Conservation (phyloP, 1,140 invertebrate genomes). For the Laupala kohalensis region DNA sequence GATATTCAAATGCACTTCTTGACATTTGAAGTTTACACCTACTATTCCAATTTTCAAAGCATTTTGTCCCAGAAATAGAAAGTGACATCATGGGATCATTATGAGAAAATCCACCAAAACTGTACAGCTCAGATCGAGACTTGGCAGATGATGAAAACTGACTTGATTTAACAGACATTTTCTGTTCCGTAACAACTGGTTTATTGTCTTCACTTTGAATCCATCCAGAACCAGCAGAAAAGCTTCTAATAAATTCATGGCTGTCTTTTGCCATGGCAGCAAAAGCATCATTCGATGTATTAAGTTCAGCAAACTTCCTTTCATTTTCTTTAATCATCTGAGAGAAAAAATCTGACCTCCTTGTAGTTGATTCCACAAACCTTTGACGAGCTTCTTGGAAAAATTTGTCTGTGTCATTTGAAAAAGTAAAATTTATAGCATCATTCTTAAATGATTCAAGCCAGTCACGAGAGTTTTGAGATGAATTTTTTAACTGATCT, state of each 20-base stretch:
- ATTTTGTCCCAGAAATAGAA: background rate
- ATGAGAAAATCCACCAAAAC: background rate
- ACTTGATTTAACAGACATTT: background rate
- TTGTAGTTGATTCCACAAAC: background rate
- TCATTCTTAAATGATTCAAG: background rate
- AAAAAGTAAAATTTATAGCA: background rate
- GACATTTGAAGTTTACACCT: conserved; percentile 9
- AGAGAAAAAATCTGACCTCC: conserved; percentile 3
- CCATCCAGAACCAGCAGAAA: conserved; percentile 7
- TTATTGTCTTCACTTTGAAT: background rate
- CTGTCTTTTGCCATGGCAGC: background rate
- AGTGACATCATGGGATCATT: background rate
- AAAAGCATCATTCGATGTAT: background rate
- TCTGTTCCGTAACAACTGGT: background rate
- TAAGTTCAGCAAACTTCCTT: background rate
- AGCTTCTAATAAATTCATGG: conserved; percentile 5
- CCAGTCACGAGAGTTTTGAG: background rate
- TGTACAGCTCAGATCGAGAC: background rate
- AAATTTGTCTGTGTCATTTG: background rate
- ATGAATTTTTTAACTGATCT: background rate
- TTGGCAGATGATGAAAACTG: background rate
- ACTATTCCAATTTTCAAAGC: background rate
- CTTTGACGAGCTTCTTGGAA: conserved; percentile 6
- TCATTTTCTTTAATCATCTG: conserved; percentile 1
- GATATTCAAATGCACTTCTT: conserved; percentile 10